Conservation (phyloP, 2,797 vertebrate species). For the Dendrocincla fuliginosa region DNA sequence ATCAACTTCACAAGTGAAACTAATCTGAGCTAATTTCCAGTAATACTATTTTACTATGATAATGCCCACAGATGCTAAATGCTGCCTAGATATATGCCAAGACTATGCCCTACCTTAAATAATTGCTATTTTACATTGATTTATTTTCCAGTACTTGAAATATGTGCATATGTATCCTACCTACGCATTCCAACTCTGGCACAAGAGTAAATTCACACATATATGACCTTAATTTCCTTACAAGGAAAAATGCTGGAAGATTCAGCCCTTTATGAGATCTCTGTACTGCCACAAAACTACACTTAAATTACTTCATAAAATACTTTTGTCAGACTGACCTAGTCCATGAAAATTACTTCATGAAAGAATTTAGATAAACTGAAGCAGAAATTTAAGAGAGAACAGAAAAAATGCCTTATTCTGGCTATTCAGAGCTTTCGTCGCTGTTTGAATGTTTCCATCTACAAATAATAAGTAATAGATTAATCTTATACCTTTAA, state of each 20-base stretch:
- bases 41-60: background rate
- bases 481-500: background rate
- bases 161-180: background rate
- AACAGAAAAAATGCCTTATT: background rate
- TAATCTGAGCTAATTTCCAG: background rate
- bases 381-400: background rate
- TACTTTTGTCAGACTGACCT: background rate
- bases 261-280: background rate
- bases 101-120: background rate
- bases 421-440: background rate
- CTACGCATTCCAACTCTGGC: background rate
- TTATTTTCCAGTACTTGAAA: background rate
- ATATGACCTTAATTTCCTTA: background rate
- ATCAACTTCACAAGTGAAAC: background rate
- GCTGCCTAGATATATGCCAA: background rate
- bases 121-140: background rate
- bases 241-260: background rate
- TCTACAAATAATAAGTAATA: background rate
- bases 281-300: background rate
- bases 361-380: background rate
- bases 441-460: background rate
- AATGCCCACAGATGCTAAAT: background rate
- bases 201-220: constrained; percentile 1
- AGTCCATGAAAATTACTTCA: background rate
- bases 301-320: background rate